These are phyloP conservation scores for Micronisus gabar DNA, from an alignment of 2,113 vertebrate genomes.

Conservation along the genomic window DNA sequence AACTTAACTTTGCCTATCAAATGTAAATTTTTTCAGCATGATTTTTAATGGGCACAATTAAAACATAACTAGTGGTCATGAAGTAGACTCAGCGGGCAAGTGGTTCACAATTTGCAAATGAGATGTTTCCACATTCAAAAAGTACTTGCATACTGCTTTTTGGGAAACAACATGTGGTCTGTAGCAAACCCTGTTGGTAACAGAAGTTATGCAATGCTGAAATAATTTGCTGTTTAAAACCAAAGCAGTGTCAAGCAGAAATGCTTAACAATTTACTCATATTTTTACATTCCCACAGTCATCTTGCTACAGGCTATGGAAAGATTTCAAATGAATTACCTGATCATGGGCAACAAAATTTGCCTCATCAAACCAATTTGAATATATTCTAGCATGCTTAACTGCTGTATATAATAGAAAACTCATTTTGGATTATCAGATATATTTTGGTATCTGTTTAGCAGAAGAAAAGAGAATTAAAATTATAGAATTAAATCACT, in stretches of 20 bases:
- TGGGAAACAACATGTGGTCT: constrained; percentile 68
- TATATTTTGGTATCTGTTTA: constrained; percentile 59
- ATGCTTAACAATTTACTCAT: constrained; percentile 71
- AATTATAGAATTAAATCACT: constrained; percentile 56
- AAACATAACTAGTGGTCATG: constrained; percentile 93
- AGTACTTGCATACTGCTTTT: constrained; percentile 67
- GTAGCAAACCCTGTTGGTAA: constrained; percentile 74
- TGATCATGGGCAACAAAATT: constrained; percentile 74
- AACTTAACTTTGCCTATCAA: constrained; percentile 99
- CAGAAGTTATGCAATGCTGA: constrained; percentile 76
- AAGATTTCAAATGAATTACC: constrained; percentile 80
- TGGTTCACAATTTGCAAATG: constrained; percentile 90
- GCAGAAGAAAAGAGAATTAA: constrained; percentile 56
- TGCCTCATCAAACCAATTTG: constrained; percentile 70
- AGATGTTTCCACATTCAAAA: constrained; percentile 73
- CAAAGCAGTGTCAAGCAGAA: constrained; percentile 72
- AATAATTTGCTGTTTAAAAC: constrained; percentile 81
- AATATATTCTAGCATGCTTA: constrained; percentile 69
- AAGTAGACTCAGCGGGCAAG: constrained; percentile 97
- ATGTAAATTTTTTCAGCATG: constrained; percentile 99
- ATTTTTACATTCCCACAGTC: constrained; percentile 77
- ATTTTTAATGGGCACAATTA: constrained; percentile 95
- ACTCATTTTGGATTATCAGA: constrained; percentile 68
- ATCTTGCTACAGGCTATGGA: constrained; percentile 83
- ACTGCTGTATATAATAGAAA: constrained; percentile 81